These are phyloP conservation scores for Cephonodes hylas DNA, from an alignment of 2,888 invertebrate genomes.

Conservation along the genomic window DNA sequence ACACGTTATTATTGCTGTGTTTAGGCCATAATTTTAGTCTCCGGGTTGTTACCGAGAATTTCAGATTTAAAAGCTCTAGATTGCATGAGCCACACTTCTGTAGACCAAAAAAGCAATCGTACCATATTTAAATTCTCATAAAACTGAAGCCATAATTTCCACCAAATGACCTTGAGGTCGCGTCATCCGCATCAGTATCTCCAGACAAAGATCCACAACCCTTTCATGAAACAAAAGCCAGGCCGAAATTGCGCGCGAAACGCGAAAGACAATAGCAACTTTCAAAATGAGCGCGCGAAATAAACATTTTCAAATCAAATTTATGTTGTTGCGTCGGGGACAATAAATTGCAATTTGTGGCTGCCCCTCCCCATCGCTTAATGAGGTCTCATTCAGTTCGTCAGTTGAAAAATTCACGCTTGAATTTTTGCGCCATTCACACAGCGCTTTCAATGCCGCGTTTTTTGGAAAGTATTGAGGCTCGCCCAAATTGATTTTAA, in stretches of 20 bases:
- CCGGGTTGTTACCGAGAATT: no score
- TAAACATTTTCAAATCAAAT: constrained; percentile 30
- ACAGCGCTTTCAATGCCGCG: background rate
- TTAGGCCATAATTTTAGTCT: no score
- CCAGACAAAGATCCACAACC: constrained; percentile 1
- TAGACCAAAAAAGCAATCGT: no score
- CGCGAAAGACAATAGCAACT: constrained; percentile 12
- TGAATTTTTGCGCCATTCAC: background rate
- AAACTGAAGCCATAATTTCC: background rate
- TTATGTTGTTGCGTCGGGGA: constrained; percentile 23
- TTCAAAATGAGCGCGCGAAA: constrained; percentile 17
- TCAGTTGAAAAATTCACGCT: background rate
- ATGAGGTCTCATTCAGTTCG: constrained; percentile 21
- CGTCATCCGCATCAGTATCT: background rate
- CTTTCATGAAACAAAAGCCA: background rate
- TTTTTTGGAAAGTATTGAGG: background rate
- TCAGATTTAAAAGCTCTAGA: no score
- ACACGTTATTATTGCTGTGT: no score
- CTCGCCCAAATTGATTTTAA: background rate
- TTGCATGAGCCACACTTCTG: no score
- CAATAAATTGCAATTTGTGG: constrained; percentile 24
- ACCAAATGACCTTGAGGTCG: background rate
- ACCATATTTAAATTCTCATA: background rate
- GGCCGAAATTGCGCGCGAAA: background rate
- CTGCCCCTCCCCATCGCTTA: constrained; percentile 13